phyloP scores from a whole-genome alignment of 2,797 vertebrate genomes.

The Avahi laniger region DNA sequence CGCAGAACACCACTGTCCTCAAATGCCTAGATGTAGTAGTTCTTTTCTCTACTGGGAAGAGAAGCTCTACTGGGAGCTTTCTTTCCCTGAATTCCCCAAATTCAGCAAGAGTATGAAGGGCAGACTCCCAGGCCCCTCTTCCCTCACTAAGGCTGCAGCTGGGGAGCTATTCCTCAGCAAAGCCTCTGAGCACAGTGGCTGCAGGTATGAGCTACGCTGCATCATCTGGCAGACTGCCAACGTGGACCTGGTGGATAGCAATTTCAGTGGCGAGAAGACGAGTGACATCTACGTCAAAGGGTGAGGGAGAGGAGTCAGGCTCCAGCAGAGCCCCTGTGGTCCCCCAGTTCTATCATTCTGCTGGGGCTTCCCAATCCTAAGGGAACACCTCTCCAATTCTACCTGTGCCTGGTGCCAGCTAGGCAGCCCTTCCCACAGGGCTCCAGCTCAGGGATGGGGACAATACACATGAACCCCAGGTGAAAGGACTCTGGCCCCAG shows the following conservation, averaged over 20 bases:
- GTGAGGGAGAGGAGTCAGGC: conserved; percentile 64
- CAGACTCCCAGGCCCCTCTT: not conserved
- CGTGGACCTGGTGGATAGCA: conserved; percentile 71
- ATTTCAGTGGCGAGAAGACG: conserved; percentile 73
- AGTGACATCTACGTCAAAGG: conserved; percentile 86
- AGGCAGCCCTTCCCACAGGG: not conserved
- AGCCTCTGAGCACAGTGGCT: conserved; percentile 47
- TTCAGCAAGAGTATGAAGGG: not conserved
- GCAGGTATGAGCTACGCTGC: conserved; percentile 84
- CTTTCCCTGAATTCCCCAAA: not conserved
- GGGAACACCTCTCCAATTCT: not conserved
- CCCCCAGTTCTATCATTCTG: not conserved
- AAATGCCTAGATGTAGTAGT: not conserved
- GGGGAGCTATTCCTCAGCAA: not conserved
- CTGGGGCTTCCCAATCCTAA: not conserved
- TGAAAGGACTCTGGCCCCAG: conserved; percentile 68
- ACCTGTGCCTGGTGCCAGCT: not conserved
- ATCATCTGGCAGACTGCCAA: conserved; percentile 83
- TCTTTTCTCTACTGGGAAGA: not conserved
- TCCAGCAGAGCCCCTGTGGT: not conserved
- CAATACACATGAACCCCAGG: not conserved
- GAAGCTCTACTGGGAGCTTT: not conserved
- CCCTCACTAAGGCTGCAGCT: not conserved
- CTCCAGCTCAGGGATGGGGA: not conserved
- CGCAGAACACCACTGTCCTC: not conserved